Evolutionary conservation across 2,113 vertebrate genomes (phyloP).

Genomic region (Mirza zaza): DNA sequence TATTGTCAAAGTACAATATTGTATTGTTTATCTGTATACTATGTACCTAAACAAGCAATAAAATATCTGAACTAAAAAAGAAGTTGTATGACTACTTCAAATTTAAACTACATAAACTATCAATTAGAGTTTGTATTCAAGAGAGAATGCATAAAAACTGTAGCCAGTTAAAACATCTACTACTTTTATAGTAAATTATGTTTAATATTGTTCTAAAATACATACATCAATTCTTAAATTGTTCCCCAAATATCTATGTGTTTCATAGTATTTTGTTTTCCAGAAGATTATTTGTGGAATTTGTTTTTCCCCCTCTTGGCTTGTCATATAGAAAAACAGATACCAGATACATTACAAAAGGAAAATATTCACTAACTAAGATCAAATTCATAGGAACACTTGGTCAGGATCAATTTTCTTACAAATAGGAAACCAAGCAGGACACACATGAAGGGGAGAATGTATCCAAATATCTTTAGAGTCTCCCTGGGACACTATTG

Average conservation of each 20-base stretch:
- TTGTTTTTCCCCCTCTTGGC: not conserved
- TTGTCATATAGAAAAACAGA: not conserved
- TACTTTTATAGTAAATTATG: conserved; percentile 68
- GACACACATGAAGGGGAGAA: not conserved
- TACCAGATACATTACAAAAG: not conserved
- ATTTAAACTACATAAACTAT: conserved; percentile 24
- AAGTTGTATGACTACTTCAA: not conserved
- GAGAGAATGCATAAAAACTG: conserved; percentile 51
- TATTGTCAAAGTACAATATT: not conserved
- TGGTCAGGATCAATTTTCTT: not conserved
- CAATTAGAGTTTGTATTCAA: conserved; percentile 36
- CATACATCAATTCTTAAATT: not conserved
- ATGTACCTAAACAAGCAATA: not conserved
- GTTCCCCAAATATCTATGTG: not conserved
- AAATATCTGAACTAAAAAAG: conserved; percentile 16
- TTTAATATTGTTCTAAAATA: not conserved
- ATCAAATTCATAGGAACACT: not conserved
- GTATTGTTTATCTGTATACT: not conserved
- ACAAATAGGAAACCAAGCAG: not conserved
- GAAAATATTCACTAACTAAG: not conserved
- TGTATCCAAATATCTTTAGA: not conserved
- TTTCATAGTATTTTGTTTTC: not conserved
- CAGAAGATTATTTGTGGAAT: not conserved
- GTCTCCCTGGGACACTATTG: not conserved
- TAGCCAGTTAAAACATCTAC: conserved; percentile 70